These are phyloP conservation scores for Cyanoramphus novaezelandiae DNA, from an alignment of 2,113 vertebrate genomes.

Conservation along the genomic window DNA sequence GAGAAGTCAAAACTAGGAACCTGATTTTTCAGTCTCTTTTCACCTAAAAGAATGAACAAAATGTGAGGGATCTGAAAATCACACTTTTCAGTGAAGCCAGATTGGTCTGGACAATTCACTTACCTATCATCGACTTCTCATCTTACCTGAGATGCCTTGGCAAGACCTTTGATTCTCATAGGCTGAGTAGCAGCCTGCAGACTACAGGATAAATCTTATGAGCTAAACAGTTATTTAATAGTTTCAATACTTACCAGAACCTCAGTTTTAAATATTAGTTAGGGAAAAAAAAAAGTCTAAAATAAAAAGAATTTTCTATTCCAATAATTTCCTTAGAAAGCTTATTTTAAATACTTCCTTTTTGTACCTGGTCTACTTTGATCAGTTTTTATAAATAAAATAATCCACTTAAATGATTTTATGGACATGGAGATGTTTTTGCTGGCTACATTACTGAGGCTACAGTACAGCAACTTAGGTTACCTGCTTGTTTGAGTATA, in stretches of 20 bases:
- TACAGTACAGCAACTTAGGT: background rate
- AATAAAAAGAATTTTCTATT: background rate
- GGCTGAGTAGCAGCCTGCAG: background rate
- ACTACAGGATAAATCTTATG: background rate
- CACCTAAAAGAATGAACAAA: background rate
- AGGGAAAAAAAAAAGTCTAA: background rate
- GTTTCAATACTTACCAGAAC: background rate
- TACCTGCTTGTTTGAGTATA: background rate
- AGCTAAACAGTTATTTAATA: background rate
- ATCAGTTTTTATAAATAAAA: background rate
- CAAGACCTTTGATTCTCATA: background rate
- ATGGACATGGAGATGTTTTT: constrained; percentile 5
- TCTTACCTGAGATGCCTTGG: background rate
- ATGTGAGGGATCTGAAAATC: background rate
- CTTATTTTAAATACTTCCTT: background rate
- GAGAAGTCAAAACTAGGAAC: background rate
- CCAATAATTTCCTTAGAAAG: background rate
- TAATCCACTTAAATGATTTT: background rate
- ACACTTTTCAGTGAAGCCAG: background rate
- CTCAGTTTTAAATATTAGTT: background rate
- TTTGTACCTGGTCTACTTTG: background rate
- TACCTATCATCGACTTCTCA: background rate
- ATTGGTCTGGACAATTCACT: background rate
- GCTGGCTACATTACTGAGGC: constrained; percentile 12
- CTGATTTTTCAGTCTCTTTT: background rate